Conservation (phyloP, 2,888 invertebrate species). For the Agonopterix subpropinquella region DNA sequence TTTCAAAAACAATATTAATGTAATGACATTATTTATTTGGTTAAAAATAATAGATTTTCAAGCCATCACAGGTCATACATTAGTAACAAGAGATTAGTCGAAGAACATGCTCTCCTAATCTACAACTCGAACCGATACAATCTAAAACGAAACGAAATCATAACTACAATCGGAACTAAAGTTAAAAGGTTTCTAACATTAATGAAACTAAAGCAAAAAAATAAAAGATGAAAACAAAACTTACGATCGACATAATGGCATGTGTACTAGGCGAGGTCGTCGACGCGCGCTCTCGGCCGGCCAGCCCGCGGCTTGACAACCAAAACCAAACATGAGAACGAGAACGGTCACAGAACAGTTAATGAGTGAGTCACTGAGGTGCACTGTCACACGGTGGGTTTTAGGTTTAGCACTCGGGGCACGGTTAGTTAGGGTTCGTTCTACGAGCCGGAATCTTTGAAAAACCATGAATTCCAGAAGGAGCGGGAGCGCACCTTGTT, state of each 20-base stretch:
- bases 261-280: constrained; percentile 30
- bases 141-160: constrained; percentile 17
- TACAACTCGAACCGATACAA: constrained; percentile 24
- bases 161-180: constrained; percentile 7
- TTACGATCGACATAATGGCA: constrained; percentile 75
- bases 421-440: constrained; percentile 3
- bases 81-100: constrained; percentile 2
- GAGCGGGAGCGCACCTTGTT: constrained; percentile 83
- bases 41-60: constrained; percentile 15
- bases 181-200: constrained; percentile 12
- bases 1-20: background rate
- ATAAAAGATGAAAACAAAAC: constrained; percentile 36
- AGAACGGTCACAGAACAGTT: constrained; percentile 4
- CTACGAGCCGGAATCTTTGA: constrained; percentile 21
- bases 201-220: constrained; percentile 24
- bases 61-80: constrained; percentile 21
- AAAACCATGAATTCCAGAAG: constrained; percentile 78
- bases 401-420: constrained; percentile 33
- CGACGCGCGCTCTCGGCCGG: constrained; percentile 13
- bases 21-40: background rate
- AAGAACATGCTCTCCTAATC: constrained; percentile 20
- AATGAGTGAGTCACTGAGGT: constrained; percentile 33
- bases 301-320: constrained; percentile 24
- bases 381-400: constrained; percentile 50
- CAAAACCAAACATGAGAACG: constrained; percentile 29